phyloP scores from a whole-genome alignment of 2,113 vertebrate species.

The Toxostoma redivivum region DNA sequence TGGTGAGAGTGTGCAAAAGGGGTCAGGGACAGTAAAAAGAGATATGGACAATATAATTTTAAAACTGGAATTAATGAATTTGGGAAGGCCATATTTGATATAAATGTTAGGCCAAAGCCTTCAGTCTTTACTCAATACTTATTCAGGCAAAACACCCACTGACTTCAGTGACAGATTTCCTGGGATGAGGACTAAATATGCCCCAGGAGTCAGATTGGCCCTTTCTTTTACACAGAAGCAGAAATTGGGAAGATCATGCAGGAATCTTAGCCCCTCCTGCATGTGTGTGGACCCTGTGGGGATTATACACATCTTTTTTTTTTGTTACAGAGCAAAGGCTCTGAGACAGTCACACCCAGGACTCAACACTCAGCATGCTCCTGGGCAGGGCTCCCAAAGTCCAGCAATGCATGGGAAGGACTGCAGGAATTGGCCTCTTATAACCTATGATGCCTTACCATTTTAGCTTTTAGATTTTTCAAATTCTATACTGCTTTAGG shows the following conservation, averaged over 20 bases:
- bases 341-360: not conserved
- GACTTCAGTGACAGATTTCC: slow-evolving; percentile 26
- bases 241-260: not conserved
- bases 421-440: not conserved
- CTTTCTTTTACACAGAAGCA: not conserved
- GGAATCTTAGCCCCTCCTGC: not conserved
- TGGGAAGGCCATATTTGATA: slow-evolving; percentile 47
- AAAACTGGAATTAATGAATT: slow-evolving; percentile 55
- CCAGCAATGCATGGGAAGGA: not conserved
- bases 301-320: rapidly evolving
- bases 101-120: slow-evolving; percentile 38
- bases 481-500: not conserved
- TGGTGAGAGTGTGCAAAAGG: slow-evolving; percentile 26
- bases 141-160: slow-evolving; percentile 22
- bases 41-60: slow-evolving; percentile 62
- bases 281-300: not conserved
- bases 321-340: not conserved
- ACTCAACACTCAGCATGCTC: not conserved
- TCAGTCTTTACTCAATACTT: slow-evolving; percentile 38
- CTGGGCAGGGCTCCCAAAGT: not conserved
- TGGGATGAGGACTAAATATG: not conserved
- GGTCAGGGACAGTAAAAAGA: slow-evolving; percentile 50
- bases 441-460: not conserved
- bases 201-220: slow-evolving; percentile 2
- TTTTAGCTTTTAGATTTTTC: not conserved